Evolutionary conservation across 2,888 invertebrate species (phyloP), one percentile per base, ranked within the genome.

Genomic region (Conchocele bisecta): DNA sequence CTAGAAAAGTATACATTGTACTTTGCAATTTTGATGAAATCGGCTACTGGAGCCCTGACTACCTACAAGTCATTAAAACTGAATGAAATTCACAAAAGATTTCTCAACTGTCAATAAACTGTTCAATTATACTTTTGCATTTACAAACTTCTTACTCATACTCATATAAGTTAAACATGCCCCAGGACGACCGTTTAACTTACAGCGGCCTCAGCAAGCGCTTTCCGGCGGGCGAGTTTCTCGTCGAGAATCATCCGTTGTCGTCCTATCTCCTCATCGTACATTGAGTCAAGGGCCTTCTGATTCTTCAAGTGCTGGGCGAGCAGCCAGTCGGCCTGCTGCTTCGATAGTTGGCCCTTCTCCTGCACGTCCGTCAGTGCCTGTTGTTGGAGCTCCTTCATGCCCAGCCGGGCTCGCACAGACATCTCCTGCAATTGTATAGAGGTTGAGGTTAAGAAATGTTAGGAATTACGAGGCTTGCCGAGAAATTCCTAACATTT

Each of bases 361-460:
- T 71, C 71, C 22, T 75, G 63, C 0, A 86, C 81, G 11, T 85
- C 83, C 11, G 83, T 76, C 17, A 90, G 65, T 28, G 83, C 72
- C 5, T 81, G 76, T 67, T 87, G 83, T 69, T 89, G 87, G 7
- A 85, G 39, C 29, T 88, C 88, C 63, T 89, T 88, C 41, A 89
- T 73, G 9, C 84, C 88, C 81, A 89, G 86, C 28, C 89, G 67
- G 37, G 81, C 83, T 28, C 86, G 72, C n/a, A 88, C 77, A 0
- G 86, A 83, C 82, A 83, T 87, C 58, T 90, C 90, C 89, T 90
- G 74, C n/a, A n/a, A n/a, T n/a, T n/a, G n/a, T n/a, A n/a, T n/a
- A n/a, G n/a, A n/a, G n/a, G n/a, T n/a, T n/a, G n/a, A n/a, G n/a
- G n/a, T n/a, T n/a, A n/a, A n/a, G n/a, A n/a, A n/a, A n/a, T n/a